Percentiles rank a stretch among this genome's conserved stretches.
Conservation (phyloP, 2,888 invertebrate genomes). For the Leucophora obtusa region DNA sequence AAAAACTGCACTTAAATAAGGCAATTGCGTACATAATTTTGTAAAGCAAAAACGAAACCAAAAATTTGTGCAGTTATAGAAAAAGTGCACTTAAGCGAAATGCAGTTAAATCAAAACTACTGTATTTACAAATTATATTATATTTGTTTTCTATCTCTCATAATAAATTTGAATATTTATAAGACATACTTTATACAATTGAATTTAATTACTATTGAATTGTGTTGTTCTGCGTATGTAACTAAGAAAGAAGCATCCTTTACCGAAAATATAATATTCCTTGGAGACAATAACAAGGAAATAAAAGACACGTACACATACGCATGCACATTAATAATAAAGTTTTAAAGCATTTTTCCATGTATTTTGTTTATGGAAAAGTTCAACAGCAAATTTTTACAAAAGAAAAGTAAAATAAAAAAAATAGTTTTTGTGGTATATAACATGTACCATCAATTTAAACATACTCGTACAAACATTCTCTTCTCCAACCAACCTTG, state of each 20-base stretch:
- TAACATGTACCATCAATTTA: slow-evolving; percentile 12
- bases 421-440: slow-evolving; percentile 19
- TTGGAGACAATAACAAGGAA: background rate
- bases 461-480: slow-evolving; percentile 30
- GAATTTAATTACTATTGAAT: slow-evolving; percentile 3
- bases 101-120: no score
- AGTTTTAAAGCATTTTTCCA: slow-evolving; percentile 7
- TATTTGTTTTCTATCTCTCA: no score
- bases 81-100: no score
- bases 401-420: slow-evolving; percentile 26
- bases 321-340: background rate
- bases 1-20: no score
- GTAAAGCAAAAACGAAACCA: no score
- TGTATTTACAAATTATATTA: no score
- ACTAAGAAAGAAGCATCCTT: background rate
- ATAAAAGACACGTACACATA: slow-evolving; percentile 22
- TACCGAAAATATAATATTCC: background rate
- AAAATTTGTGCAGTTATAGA: no score
- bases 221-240: background rate
- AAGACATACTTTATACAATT: background rate
- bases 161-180: slow-evolving; percentile 1
- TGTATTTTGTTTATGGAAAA: slow-evolving; percentile 23
- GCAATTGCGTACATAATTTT: no score
- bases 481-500: slow-evolving; percentile 72
- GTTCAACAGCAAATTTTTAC: slow-evolving; percentile 30